phyloP scores from a whole-genome alignment of 1,140 invertebrate species.

The Rhyacophila brunnea region DNA sequence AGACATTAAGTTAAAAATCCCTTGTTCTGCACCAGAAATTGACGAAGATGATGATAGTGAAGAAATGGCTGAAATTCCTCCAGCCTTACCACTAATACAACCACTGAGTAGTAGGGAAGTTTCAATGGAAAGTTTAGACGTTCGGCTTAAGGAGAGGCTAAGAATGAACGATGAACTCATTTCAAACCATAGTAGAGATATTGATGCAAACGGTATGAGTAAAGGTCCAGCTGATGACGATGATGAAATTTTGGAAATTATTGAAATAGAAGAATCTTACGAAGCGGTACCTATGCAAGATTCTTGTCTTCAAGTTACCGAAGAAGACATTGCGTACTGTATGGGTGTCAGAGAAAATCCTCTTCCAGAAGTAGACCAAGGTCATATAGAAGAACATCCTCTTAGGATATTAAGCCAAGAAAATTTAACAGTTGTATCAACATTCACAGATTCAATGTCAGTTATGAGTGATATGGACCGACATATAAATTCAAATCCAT shows the following conservation, averaged over 20 bases:
- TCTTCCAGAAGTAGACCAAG: slow-evolving; percentile 66
- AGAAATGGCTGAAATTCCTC: slow-evolving; percentile 70
- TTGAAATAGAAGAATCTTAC: slow-evolving; percentile 75
- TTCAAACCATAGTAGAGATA: slow-evolving; percentile 51
- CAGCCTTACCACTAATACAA: slow-evolving; percentile 71
- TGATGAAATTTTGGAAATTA: slow-evolving; percentile 77
- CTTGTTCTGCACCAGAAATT: slow-evolving; percentile 5
- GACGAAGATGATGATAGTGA: slow-evolving; percentile 75
- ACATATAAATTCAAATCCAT: slow-evolving; percentile 49
- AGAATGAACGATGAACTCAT: slow-evolving; percentile 56
- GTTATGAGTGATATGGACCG: slow-evolving; percentile 72
- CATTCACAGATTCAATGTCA: slow-evolving; percentile 79
- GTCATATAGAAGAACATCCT: slow-evolving; percentile 73
- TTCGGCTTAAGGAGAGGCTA: slow-evolving; percentile 62
- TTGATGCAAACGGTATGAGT: slow-evolving; percentile 48
- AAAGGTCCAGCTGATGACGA: slow-evolving; percentile 54
- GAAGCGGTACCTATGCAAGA: slow-evolving; percentile 82
- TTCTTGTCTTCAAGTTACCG: slow-evolving; percentile 82
- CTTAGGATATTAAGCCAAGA: slow-evolving; percentile 84
- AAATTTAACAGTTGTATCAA: slow-evolving; percentile 85
- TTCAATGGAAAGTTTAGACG: slow-evolving; percentile 74
- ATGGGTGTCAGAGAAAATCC: slow-evolving; percentile 75
- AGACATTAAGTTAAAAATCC: slow-evolving; percentile 16
- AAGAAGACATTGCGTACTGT: slow-evolving; percentile 86
- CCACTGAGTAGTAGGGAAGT: slow-evolving; percentile 74